Percentiles rank a stretch among this genome's conserved stretches.
phyloP scores from a whole-genome alignment of 2,113 vertebrate genomes.

The Lucifuga dentata region DNA sequence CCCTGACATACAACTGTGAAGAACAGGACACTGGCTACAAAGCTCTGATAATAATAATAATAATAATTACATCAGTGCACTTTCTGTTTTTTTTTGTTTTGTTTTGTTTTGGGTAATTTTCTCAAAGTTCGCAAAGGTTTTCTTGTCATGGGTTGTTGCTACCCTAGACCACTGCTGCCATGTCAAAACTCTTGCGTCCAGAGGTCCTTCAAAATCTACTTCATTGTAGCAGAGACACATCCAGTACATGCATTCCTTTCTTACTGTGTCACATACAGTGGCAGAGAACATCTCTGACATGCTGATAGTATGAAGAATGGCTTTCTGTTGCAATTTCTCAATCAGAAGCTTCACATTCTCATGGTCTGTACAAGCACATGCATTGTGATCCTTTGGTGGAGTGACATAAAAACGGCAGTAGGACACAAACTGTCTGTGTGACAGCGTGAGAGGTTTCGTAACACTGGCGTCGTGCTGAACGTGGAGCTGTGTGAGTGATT shows the following conservation, averaged over 20 bases:
- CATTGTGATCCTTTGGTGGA: slow-evolving; percentile 14
- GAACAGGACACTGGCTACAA: too few species aligned
- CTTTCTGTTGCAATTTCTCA: slow-evolving; percentile 33
- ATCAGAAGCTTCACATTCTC: slow-evolving; percentile 25
- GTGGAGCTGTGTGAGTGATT: slow-evolving; percentile 16
- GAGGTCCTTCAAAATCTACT: slow-evolving; percentile 3
- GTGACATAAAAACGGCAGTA: slow-evolving; percentile 19
- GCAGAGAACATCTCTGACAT: slow-evolving; percentile 22
- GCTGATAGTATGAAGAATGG: slow-evolving; percentile 4
- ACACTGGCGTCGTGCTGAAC: slow-evolving; percentile 3
- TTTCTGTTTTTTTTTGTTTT: too few species aligned
- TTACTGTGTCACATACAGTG: slow-evolving; percentile 25
- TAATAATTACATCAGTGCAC: too few species aligned
- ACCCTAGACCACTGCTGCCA: slow-evolving; percentile 24
- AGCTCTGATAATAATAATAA: too few species aligned
- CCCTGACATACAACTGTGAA: too few species aligned
- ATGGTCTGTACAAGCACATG: slow-evolving; percentile 32
- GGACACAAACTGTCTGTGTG: slow-evolving; percentile 18
- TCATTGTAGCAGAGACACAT: slow-evolving; percentile 18
- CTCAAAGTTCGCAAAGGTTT: slow-evolving; percentile 20
- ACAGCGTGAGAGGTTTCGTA: not conserved
- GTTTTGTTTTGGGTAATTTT: slow-evolving; percentile 15
- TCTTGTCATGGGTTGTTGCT: slow-evolving; percentile 1
- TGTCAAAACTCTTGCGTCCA: not conserved
- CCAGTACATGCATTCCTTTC: slow-evolving; percentile 24